A percentile compares a stretch with the other conserved stretches of the same genome.
These are phyloP conservation scores for Nemapogon koenigi DNA, from an alignment of 2,888 invertebrate species.

Conservation along the genomic window DNA sequence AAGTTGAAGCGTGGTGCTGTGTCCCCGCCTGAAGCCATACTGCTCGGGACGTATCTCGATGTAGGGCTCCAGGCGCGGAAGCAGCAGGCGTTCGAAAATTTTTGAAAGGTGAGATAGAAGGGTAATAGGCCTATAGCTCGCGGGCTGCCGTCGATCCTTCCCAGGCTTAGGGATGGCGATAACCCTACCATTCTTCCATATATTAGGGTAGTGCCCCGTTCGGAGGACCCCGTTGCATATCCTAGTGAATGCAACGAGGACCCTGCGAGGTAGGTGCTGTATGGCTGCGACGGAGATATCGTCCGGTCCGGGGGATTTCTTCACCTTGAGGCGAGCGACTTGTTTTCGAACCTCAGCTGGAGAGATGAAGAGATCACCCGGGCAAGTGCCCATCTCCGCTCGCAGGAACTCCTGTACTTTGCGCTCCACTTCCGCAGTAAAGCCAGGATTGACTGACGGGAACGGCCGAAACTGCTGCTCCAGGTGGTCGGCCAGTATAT, in stretches of 20 bases:
- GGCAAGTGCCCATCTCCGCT: neutral
- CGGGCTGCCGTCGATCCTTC: neutral
- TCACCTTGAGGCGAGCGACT: neutral
- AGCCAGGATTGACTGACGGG: neutral
- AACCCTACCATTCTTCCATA: constrained; percentile 15
- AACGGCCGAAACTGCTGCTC: constrained; percentile 11
- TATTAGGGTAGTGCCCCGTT: constrained; percentile 16
- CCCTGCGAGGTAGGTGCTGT: constrained; percentile 12
- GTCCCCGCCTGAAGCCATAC: too few relatives aligned
- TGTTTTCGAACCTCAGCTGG: constrained; percentile 9
- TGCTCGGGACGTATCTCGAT: too few relatives aligned
- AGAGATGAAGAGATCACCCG: constrained; percentile 10
- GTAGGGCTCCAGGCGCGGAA: too few relatives aligned
- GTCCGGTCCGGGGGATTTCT: constrained; percentile 16
- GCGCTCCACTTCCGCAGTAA: constrained; percentile 1
- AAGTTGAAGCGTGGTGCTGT: too few relatives aligned
- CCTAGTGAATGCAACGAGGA: constrained; percentile 12
- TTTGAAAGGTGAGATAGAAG: too few relatives aligned
- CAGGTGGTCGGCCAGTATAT: constrained; percentile 10
- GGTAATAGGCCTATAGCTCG: too few relatives aligned
- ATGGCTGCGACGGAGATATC: constrained; percentile 14
- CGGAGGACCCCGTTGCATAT: constrained; percentile 17
- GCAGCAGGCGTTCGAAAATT: too few relatives aligned
- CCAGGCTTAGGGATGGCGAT: constrained; percentile 6
- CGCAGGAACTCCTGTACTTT: neutral